These are phyloP conservation scores for Unio delphinus DNA, from an alignment of 2,888 invertebrate species.

Conservation along the genomic window DNA sequence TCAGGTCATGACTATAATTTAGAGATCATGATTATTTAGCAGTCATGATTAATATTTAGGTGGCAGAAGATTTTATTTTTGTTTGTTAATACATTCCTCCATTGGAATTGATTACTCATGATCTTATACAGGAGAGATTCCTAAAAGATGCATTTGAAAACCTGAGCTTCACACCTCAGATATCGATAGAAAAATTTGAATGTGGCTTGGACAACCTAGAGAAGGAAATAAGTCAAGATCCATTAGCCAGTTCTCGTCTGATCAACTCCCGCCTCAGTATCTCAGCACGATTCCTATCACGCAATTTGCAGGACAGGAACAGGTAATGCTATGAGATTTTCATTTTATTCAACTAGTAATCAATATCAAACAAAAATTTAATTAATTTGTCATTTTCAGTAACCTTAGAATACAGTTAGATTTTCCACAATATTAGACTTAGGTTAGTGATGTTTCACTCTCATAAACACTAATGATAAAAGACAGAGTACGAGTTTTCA, in stretches of 20 bases:
- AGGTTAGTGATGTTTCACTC: too few species aligned
- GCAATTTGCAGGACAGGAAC: constrained; percentile 40
- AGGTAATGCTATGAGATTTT: constrained; percentile 22
- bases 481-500: too few species aligned
- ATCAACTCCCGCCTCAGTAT: constrained; percentile 58
- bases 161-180: constrained; percentile 54
- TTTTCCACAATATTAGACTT: too few species aligned
- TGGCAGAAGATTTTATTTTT: too few species aligned
- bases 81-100: background rate
- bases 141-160: constrained; percentile 64
- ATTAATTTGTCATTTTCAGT: background rate
- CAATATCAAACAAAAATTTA: background rate
- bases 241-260: constrained; percentile 14
- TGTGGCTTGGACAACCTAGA: constrained; percentile 55
- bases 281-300: constrained; percentile 62
- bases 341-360: background rate
- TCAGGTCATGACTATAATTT: too few species aligned
- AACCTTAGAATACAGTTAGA: too few species aligned
- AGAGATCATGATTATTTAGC: too few species aligned
- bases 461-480: too few species aligned
- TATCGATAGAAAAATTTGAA: constrained; percentile 53
- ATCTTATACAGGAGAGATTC: constrained; percentile 53
- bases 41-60: too few species aligned
- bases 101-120: background rate
- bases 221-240: constrained; percentile 36